Percentiles rank a stretch among this genome's conserved stretches.
These are phyloP conservation scores for Chrysochloris asiatica DNA, from an alignment of 2,113 vertebrate species.

Conservation along the genomic window DNA sequence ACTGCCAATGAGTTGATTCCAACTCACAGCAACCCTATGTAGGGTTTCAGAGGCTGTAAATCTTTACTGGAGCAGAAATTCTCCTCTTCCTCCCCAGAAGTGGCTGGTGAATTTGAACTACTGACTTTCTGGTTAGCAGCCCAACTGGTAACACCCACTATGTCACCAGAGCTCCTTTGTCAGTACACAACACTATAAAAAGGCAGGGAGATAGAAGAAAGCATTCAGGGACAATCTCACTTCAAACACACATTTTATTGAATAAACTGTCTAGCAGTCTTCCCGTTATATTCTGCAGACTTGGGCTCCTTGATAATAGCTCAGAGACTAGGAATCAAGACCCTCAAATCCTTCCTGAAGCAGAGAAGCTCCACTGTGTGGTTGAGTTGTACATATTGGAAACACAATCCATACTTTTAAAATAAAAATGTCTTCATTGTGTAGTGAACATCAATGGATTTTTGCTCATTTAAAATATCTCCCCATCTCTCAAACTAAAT, in stretches of 20 bases:
- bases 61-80: too few relatives aligned
- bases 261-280: constrained; percentile 25
- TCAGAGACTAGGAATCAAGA: background rate
- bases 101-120: too few relatives aligned
- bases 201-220: background rate
- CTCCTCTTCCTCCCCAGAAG: too few relatives aligned
- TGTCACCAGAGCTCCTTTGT: too few relatives aligned
- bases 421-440: constrained; percentile 17
- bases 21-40: too few relatives aligned
- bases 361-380: background rate
- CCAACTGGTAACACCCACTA: too few relatives aligned
- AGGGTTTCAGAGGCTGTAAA: too few relatives aligned
- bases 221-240: background rate
- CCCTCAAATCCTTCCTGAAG: background rate
- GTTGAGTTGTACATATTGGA: constrained; percentile 16
- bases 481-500: constrained; percentile 17
- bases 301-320: background rate
- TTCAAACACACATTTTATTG: constrained; percentile 23
- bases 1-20: too few relatives aligned
- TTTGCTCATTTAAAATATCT: constrained; percentile 46
- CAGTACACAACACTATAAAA: constrained; percentile 19
- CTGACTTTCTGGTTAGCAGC: too few relatives aligned
- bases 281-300: background rate
- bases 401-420: background rate
- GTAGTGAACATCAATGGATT: constrained; percentile 1